Evolutionary conservation across 2,888 invertebrate species (phyloP).

Genomic region (Leptodirus hochenwartii): DNA sequence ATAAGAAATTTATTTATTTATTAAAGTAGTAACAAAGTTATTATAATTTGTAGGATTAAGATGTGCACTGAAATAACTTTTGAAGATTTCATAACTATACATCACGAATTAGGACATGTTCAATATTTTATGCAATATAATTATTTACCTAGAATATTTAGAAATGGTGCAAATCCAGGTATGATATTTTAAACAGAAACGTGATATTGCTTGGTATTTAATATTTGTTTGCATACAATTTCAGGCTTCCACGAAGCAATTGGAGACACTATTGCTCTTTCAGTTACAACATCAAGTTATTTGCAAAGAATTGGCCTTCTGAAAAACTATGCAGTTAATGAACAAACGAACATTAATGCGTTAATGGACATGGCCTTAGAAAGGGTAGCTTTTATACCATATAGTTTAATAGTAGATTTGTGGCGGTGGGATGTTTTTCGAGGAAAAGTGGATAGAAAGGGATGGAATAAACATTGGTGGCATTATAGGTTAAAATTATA

Average conservation of each 20-base stretch:
- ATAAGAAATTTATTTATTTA: slow-evolving; percentile 1
- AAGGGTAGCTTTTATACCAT: slow-evolving; percentile 36
- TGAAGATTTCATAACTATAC: slow-evolving; percentile 43
- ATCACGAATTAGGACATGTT: slow-evolving; percentile 57
- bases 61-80: slow-evolving; percentile 39
- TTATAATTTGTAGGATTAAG: slow-evolving; percentile 30
- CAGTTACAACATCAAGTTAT: slow-evolving; percentile 34
- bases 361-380: slow-evolving; percentile 30
- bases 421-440: slow-evolving; percentile 40
- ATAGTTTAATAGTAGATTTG: slow-evolving; percentile 34
- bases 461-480: slow-evolving; percentile 31
- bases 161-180: slow-evolving; percentile 37
- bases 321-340: slow-evolving; percentile 17
- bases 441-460: slow-evolving; percentile 24
- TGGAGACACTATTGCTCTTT: slow-evolving; percentile 40
- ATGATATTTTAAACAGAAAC: neutral
- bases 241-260: slow-evolving; percentile 39
- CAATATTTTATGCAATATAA: slow-evolving; percentile 44
- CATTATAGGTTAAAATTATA: slow-evolving; percentile 16
- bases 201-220: neutral
- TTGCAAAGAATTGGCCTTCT: slow-evolving; percentile 29
- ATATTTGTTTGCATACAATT: too few species aligned
- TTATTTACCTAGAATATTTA: slow-evolving; percentile 31
- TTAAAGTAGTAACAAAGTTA: neutral
- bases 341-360: slow-evolving; percentile 28